These are phyloP conservation scores for Oceanodroma leucorhoa DNA, from an alignment of 2,797 vertebrate genomes.

Conservation along the genomic window DNA sequence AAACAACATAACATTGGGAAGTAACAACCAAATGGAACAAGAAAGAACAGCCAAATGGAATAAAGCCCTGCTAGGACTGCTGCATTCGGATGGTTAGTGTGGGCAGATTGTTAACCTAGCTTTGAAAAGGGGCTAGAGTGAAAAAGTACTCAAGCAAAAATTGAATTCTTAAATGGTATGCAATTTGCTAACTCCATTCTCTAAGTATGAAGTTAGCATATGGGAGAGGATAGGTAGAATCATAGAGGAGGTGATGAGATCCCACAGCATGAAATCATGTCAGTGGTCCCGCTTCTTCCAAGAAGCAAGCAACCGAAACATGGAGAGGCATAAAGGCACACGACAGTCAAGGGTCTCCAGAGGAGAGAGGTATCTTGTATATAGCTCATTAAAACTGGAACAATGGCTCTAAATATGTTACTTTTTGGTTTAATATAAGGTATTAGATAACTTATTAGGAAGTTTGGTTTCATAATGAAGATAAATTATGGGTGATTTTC, in stretches of 20 bases:
- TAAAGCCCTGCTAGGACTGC: background rate
- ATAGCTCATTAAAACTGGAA: background rate
- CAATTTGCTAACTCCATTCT: background rate
- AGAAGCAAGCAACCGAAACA: background rate
- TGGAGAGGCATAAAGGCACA: background rate
- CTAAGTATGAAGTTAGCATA: background rate
- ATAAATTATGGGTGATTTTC: background rate
- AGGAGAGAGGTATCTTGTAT: background rate
- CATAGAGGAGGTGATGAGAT: background rate
- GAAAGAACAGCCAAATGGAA: background rate
- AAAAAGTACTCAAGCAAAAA: background rate
- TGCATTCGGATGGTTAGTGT: background rate
- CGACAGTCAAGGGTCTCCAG: background rate
- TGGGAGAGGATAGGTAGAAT: background rate
- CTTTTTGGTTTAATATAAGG: background rate
- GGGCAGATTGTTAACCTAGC: background rate
- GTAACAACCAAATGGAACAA: background rate
- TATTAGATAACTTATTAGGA: background rate
- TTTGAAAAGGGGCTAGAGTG: background rate
- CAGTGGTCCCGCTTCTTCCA: background rate
- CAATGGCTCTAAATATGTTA: background rate
- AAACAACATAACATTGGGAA: background rate
- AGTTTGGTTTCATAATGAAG: background rate
- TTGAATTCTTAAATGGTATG: background rate
- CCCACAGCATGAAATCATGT: background rate